Base-by-base conservation (phyloP, 2,113 vertebrate species). In the Recurvirostra avosetta region DNA sequence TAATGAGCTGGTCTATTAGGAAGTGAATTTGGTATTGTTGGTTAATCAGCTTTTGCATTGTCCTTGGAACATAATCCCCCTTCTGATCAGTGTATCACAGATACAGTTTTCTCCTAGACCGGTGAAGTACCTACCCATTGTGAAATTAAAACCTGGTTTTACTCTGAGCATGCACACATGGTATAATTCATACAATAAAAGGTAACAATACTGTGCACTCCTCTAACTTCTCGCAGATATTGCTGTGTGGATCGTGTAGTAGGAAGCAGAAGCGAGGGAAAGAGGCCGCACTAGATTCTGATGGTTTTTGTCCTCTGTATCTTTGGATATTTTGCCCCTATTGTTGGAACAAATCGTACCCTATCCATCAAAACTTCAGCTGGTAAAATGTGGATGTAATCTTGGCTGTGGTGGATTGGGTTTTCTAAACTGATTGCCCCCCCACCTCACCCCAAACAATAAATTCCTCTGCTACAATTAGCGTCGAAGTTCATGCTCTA, bases 1-100 rank as follows among this genome's bases (percentile, higher is more conserved):
- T 76, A n/a, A 38, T 2, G 8, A 74, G 41, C 1, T 1, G 2
- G 3, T 58, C 21, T 17, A 1, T 27, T 40, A 1, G 0, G 45
- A 50, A 41, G 17, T 8, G 29, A 43, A 52, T 59, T 52, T 50
- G 43, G n/a, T 59, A 12, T 17, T 83, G 11, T 45, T 83, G 10
- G n/a, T 62, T 9, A 14, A 55, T 25, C 43, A 52, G 61, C 86
- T 85, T 49, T 41, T 12, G 3, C 22, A 12, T 67, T 38, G 5
- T n/a, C 55, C 43, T n/a, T 52, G 49, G 22, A 56, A 50, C 4
- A 2, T 19, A 11, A 55, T 3, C 19, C 25, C 5, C 30, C 9
- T 1, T 8, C 0, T 1, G 43, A 61, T 77, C 38, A 22, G 19
- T 2, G 6, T 13, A 5, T 34, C 7, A 8, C 66, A 74, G 61